Evolutionary conservation across 64 coral and sea anemone species (phyloP), one percentile per base, ranked within the genome.

Genomic region (Acropora tenuis): DNA sequence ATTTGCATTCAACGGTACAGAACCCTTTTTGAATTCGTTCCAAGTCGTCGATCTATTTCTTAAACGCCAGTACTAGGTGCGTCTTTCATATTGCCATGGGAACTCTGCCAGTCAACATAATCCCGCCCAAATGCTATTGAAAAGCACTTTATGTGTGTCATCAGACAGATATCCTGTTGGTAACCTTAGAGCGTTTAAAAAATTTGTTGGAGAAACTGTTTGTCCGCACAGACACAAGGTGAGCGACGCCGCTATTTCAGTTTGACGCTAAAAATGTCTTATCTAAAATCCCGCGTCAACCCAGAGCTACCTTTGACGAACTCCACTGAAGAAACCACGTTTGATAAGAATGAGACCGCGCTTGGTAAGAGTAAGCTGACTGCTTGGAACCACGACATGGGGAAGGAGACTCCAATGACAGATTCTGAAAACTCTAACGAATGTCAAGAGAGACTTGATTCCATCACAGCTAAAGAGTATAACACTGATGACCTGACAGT

Each of bases 391-490:
- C 6, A 17, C 13, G 18, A 84, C 63, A 57, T 69, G 6, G 53
- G 55, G 10, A 84, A 47, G 17, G 60, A 69, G 13, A 46, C 80
- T 10, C 5, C 43, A 5, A 43, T 45, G 15, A 44, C 4, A 16
- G 61, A 84, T 84, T 3, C 46, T 69, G 15, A 3, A 9, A 15
- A 8, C 16, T 42, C 81, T 48, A 84, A 20, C 1, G 81, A 84
- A 19, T 84, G 41, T 66, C 80, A 82, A 82, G 73, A 75, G 73
- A 3, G 73, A 3, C 8, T 16, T 78, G 81, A 84, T 61, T 58
- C 13, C 3, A 44, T 84, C 6, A 17, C 66, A 3, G 80, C 58
- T 1, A 13, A 84, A n/a, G 3, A 10, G 6, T 18, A 4, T 5
- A 48, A 11, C 16, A 1, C 57, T 1, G 69, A 1, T 9, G 18